phyloP scores from a whole-genome alignment of 2,113 vertebrate species.

The Murina feae region DNA sequence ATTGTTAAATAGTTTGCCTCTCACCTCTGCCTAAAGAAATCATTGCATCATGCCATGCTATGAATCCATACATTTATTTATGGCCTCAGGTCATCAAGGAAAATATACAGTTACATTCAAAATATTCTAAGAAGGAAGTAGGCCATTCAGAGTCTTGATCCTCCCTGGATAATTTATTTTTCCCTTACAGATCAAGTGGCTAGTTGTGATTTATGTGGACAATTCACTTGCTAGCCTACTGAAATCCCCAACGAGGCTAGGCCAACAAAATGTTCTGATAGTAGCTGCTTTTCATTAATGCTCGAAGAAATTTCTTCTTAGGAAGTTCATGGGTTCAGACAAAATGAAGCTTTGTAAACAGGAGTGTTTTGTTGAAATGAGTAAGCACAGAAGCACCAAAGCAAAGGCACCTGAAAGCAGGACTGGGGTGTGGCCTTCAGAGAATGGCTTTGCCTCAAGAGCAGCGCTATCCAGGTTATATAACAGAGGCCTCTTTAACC shows the following conservation, averaged over 20 bases:
- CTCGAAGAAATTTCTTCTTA: neutral
- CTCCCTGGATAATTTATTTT: neutral
- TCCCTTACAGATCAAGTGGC: neutral
- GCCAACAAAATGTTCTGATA: neutral
- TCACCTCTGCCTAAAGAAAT: neutral
- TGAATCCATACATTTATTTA: neutral
- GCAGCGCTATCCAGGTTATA: neutral
- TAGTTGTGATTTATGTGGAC: neutral
- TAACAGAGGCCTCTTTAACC: constrained; percentile 55
- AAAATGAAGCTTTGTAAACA: neutral
- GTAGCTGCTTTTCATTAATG: neutral
- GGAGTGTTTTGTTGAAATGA: neutral
- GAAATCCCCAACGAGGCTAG: neutral
- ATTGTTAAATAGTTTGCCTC: neutral
- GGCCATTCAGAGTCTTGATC: neutral
- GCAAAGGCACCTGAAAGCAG: neutral
- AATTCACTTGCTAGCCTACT: neutral
- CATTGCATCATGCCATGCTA: neutral
- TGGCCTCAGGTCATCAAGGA: neutral
- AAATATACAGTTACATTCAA: neutral
- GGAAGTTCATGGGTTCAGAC: neutral
- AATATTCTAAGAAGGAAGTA: neutral
- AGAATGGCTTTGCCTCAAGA: neutral
- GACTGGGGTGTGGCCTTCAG: neutral
- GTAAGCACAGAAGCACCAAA: neutral